Base-by-base conservation (phyloP, 2,888 invertebrate species). In the Apodemia zela region DNA sequence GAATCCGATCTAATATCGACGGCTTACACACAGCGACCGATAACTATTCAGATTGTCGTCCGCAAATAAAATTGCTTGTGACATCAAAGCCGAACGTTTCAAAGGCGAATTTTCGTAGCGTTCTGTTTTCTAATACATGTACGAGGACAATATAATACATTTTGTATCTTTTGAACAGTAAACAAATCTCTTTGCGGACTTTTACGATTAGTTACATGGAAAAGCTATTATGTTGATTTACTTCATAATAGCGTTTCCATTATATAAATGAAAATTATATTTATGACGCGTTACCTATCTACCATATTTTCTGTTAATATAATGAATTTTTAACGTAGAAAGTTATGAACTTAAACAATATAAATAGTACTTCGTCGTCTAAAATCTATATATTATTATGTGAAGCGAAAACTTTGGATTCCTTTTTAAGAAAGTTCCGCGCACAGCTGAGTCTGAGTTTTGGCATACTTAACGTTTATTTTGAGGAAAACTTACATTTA, bases 1-100 rank as follows among this genome's bases (percentile, higher is more conserved):
- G 75, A 76, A 75, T 71, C 72, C 69, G 72, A 71, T 72, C 70
- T 73, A 73, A 74, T 79, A 75, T 73, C 72, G 68, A 66, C 71
- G 70, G 66, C 63, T 71, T 66, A 67, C 70, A 65, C 66, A 71
- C 68, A 67, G 65, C 62, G 61, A 64, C 58, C 64, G 62, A 64
- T 67, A 66, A 67, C 59, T 62, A 68, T 67, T 67, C 61, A 63
- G 63, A 67, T 66, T 65, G 60, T 57, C 66, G 57, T 60, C 66
- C 51, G 51, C 18, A 47, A 64, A 65, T 59, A 65, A 66, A 69
- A 70, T 65, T 66, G 59, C 59, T 65, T 63, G 61, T 62, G 63
- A 67, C 66, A 65, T 65, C 67, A 67, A 69, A 68, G 68, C 60
- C 59, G 54, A 66, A 25, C 60, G 59, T 29, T 57, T 63, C 47